Evolutionary conservation across 2,113 vertebrate genomes (phyloP).

Genomic region (Peromyscus maniculatus): DNA sequence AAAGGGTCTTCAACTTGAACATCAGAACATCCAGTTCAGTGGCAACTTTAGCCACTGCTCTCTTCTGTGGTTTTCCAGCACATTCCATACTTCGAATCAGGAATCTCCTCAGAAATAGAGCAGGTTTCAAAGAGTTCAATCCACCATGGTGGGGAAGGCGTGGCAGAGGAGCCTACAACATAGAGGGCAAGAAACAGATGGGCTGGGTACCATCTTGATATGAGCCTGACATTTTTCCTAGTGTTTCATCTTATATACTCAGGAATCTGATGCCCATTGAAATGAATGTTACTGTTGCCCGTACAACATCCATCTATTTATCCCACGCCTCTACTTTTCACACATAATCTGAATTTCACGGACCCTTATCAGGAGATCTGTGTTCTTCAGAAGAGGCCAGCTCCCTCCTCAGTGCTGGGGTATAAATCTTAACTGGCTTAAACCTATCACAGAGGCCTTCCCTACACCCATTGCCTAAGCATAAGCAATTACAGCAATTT

Average conservation of each 20-base stretch:
- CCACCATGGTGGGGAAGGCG: neutral
- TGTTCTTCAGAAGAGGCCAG: neutral
- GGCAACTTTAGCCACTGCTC: neutral
- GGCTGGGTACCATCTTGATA: neutral
- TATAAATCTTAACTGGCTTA: neutral
- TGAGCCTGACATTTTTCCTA: neutral
- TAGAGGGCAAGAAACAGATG: neutral
- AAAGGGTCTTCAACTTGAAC: too few species aligned
- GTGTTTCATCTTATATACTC: neutral
- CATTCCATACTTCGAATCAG: neutral
- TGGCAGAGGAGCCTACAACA: neutral
- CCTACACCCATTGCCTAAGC: neutral
- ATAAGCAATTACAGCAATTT: neutral
- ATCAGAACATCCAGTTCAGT: neutral
- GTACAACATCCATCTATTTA: neutral
- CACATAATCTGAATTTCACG: neutral
- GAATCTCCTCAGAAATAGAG: neutral
- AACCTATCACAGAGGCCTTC: neutral
- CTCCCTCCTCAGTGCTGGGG: neutral
- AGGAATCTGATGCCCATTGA: neutral
- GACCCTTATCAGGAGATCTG: neutral
- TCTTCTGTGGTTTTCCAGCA: neutral
- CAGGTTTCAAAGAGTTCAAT: neutral
- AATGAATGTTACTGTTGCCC: neutral
- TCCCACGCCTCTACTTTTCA: neutral